Conservation (phyloP, 2,797 vertebrate genomes). For the Spea hammondii region DNA sequence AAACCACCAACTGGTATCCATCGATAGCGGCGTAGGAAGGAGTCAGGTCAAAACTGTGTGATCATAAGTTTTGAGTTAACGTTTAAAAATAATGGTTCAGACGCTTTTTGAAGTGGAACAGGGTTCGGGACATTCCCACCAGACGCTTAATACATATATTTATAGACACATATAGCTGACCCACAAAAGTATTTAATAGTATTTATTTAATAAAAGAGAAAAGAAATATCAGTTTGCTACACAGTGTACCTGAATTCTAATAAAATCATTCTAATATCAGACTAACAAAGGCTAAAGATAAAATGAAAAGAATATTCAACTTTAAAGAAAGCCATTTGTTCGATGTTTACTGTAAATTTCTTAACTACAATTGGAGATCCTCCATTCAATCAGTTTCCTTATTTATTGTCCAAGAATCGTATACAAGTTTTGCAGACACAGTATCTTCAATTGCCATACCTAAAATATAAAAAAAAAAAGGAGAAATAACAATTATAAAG, state of each 20-base stretch:
- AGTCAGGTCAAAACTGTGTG: no score
- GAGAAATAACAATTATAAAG: background rate
- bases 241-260: background rate
- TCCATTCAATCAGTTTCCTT: background rate
- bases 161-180: background rate
- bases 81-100: no score
- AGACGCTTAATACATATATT: no score
- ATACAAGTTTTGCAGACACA: conserved; percentile 85
- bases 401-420: conserved; percentile 76
- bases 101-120: no score
- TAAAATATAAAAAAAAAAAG: conserved; percentile 59
- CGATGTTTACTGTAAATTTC: background rate
- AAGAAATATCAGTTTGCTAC: conserved; percentile 2
- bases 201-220: background rate
- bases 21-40: no score
- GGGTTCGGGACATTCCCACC: no score
- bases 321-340: background rate
- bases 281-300: conserved; percentile 15
- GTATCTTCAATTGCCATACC: conserved; percentile 92
- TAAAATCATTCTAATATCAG: background rate
- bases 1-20: no score
- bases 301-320: background rate
- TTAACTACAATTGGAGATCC: no score
- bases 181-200: background rate
- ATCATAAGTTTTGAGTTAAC: no score